Percentiles rank a stretch among this genome's conserved stretches.
phyloP scores from a whole-genome alignment of 2,797 vertebrate species.

The Picus viridis region DNA sequence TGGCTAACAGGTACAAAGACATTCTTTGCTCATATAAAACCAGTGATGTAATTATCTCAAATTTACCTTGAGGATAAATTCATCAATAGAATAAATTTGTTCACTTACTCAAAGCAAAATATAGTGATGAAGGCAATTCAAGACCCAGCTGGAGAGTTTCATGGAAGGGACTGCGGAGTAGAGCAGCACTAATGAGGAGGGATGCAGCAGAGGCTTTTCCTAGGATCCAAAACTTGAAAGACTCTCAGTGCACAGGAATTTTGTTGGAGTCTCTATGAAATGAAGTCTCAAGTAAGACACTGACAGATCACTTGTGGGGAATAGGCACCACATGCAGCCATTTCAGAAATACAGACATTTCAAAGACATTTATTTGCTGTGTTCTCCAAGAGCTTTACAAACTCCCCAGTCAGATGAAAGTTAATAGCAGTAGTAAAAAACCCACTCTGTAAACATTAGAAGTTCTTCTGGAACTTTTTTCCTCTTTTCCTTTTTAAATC shows the following conservation, averaged over 20 bases:
- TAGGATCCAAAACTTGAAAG: slow-evolving; percentile 13
- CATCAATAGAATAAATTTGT: not conserved
- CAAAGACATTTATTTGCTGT: slow-evolving; percentile 13
- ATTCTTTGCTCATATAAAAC: not conserved
- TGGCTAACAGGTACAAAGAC: not conserved
- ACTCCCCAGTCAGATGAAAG: not conserved
- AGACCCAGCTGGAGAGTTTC: not conserved
- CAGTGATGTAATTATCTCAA: not conserved
- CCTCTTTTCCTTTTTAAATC: not conserved
- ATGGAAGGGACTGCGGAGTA: not conserved
- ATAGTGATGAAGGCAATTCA: not conserved
- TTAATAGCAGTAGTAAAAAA: not conserved
- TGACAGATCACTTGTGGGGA: slow-evolving; percentile 13
- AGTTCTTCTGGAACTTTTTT: not conserved
- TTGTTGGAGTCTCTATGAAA: not conserved
- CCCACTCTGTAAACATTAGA: not conserved
- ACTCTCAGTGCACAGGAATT: not conserved
- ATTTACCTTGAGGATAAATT: not conserved
- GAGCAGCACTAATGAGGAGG: slow-evolving; percentile 10
- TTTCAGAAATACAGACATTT: slow-evolving; percentile 17
- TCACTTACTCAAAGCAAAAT: not conserved
- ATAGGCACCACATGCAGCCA: not conserved
- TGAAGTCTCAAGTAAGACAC: not conserved
- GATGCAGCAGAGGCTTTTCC: not conserved
- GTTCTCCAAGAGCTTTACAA: not conserved